Conservation (phyloP, 1,140 invertebrate species). For the Drosophila albomicans region DNA sequence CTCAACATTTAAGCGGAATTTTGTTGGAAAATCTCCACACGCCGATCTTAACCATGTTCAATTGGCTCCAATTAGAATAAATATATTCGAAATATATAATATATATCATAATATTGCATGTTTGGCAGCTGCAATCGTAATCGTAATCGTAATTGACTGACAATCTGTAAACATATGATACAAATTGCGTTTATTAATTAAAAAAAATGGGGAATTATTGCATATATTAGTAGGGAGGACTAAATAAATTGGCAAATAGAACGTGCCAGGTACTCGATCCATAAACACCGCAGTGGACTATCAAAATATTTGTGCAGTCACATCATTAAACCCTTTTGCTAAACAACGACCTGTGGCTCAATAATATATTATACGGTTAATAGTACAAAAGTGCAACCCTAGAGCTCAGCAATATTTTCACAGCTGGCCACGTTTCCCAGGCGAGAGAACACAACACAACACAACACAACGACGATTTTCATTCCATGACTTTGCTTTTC, state of each 20-base stretch:
- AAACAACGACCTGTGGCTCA: slow-evolving; percentile 52
- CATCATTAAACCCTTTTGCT: slow-evolving; percentile 52
- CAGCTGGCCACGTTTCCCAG: slow-evolving; percentile 67
- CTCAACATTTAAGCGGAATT: slow-evolving; percentile 77
- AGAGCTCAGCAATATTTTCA: slow-evolving; percentile 43
- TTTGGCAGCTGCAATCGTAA: slow-evolving; percentile 34
- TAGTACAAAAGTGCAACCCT: slow-evolving; percentile 5
- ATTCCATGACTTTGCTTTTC: slow-evolving; percentile 51
- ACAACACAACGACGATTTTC: neutral
- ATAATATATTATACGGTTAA: slow-evolving; percentile 22
- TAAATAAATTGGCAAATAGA: slow-evolving; percentile 1
- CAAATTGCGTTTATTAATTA: slow-evolving; percentile 43
- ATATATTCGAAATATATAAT: neutral
- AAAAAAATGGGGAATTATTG: neutral
- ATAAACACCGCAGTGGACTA: slow-evolving; percentile 14
- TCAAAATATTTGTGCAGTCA: slow-evolving; percentile 56
- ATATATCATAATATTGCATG: slow-evolving; percentile 16
- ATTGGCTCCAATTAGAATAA: slow-evolving; percentile 17
- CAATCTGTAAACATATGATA: slow-evolving; percentile 46
- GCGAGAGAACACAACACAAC: slow-evolving; percentile 3
- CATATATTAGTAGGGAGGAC: slow-evolving; percentile 11
- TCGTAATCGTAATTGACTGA: slow-evolving; percentile 40
- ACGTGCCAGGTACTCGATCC: slow-evolving; percentile 8
- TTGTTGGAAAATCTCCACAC: slow-evolving; percentile 60
- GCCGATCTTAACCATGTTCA: slow-evolving; percentile 22